Evolutionary conservation across 1,140 invertebrate genomes (phyloP).

Genomic region (Brachionus manjavacas): DNA sequence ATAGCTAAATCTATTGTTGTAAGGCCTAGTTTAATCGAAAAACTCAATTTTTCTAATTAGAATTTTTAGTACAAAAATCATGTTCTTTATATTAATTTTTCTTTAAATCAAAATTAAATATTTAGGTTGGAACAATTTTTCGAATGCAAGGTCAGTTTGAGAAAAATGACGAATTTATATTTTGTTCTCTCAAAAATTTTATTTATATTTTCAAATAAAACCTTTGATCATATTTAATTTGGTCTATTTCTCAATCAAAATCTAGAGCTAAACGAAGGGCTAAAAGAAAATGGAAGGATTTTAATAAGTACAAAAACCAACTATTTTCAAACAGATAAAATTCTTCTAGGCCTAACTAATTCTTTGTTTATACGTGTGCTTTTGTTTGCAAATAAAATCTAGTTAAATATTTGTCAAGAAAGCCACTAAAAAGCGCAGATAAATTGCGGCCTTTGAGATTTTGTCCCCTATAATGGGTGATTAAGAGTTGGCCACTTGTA

Average conservation of each 20-base stretch:
- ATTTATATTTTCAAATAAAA: too few species aligned
- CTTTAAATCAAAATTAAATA: conserved; percentile 9
- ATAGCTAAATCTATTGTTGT: background rate
- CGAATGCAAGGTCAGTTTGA: background rate
- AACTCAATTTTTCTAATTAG: background rate
- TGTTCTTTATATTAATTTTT: background rate
- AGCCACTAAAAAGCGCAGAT: background rate
- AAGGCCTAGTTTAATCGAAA: background rate
- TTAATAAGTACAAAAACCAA: background rate
- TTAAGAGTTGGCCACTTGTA: background rate
- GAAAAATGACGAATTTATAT: background rate
- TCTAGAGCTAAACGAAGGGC: background rate
- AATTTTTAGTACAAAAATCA: background rate
- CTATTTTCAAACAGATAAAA: background rate
- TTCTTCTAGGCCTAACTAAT: background rate
- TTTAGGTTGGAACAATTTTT: conserved; percentile 2
- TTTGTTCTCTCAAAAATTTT: too few species aligned
- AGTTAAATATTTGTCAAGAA: background rate
- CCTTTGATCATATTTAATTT: too few species aligned
- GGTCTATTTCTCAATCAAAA: background rate
- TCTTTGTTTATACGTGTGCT: background rate
- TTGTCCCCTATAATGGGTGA: background rate
- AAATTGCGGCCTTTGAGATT: background rate
- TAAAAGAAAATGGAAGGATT: background rate
- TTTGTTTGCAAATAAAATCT: background rate